phyloP scores from a whole-genome alignment of 2,113 vertebrate genomes.

The Poecile atricapillus region DNA sequence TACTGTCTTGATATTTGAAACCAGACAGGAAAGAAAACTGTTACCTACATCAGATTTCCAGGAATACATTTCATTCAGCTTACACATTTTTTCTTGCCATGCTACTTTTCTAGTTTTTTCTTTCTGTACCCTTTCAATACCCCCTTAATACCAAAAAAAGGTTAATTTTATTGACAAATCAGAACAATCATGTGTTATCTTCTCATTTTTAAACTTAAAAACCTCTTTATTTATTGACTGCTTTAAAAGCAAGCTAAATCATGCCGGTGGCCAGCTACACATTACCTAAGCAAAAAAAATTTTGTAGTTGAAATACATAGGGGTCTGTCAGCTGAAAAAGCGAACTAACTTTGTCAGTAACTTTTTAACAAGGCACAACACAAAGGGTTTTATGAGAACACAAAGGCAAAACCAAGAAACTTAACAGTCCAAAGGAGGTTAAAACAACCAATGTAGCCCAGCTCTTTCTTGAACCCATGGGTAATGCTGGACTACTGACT shows the following conservation, averaged over 20 bases:
- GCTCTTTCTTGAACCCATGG: neutral
- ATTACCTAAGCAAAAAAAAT: neutral
- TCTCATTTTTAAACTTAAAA: neutral
- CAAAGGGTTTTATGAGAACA: neutral
- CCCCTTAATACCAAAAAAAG: neutral
- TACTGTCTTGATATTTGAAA: neutral
- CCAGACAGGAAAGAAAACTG: neutral
- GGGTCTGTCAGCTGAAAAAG: neutral
- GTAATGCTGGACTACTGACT: neutral
- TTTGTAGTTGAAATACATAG: fast-evolving
- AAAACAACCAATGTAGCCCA: neutral
- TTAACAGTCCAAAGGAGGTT: neutral
- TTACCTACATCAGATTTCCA: neutral
- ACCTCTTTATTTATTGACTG: neutral
- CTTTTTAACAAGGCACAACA: neutral
- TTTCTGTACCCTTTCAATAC: neutral
- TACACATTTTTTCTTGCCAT: neutral
- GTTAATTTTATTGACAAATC: neutral
- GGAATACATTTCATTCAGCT: neutral
- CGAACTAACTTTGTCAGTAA: neutral
- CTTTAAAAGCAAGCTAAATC: neutral
- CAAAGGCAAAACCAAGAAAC: neutral
- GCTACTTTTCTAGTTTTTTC: neutral
- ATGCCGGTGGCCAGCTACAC: fast-evolving
- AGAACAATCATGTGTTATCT: neutral